Conservation (phyloP, 2,888 invertebrate genomes). For the Nephrotoma flavescens region DNA sequence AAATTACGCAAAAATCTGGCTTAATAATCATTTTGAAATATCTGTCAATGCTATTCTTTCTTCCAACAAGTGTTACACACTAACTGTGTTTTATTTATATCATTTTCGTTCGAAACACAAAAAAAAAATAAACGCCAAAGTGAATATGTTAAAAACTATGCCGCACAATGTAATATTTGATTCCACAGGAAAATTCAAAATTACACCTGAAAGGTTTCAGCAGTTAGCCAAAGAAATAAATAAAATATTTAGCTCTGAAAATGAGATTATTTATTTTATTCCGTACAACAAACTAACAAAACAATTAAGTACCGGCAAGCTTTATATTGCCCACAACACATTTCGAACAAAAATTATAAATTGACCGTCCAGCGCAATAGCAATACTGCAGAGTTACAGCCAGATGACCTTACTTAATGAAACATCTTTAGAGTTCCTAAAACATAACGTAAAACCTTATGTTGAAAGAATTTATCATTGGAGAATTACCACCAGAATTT, state of each 20-base stretch:
- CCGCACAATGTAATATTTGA: background rate
- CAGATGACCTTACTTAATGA: background rate
- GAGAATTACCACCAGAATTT: too few species aligned
- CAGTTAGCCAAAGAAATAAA: background rate
- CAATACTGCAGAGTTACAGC: background rate
- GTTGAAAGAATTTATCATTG: too few species aligned
- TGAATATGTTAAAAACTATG: too few species aligned
- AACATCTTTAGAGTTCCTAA: background rate
- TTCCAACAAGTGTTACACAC: too few species aligned
- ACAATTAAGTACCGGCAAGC: background rate
- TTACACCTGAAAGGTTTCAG: background rate
- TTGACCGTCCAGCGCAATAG: background rate
- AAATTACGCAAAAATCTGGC: too few species aligned
- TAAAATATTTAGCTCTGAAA: too few species aligned
- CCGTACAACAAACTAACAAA: background rate
- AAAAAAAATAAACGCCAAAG: too few species aligned
- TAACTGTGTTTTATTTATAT: too few species aligned
- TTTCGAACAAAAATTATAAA: background rate
- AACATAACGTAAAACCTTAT: background rate
- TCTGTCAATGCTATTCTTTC: too few species aligned
- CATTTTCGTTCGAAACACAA: too few species aligned
- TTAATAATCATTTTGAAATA: too few species aligned
- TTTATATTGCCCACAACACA: background rate
- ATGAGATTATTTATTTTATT: background rate
- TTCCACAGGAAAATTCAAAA: background rate